Evolutionary conservation across 2,797 vertebrate species (phyloP).

Genomic region (Cuculus canorus): DNA sequence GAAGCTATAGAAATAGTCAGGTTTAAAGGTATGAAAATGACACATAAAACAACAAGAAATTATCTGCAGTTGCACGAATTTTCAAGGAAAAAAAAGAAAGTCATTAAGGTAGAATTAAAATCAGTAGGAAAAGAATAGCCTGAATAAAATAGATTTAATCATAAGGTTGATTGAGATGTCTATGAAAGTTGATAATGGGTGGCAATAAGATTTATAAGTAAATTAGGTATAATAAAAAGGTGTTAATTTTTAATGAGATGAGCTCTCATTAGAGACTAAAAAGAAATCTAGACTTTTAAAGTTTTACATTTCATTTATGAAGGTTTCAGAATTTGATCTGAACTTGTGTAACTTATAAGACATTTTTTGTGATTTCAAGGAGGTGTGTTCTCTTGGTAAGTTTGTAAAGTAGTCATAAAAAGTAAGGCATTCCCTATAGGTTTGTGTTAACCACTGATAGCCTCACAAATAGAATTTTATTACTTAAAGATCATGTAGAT

Average conservation of each 20-base stretch:
- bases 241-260: constrained; percentile 70
- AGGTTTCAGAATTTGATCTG: not conserved
- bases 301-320: constrained; percentile 33
- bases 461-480: not conserved
- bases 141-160: constrained; percentile 64
- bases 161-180: constrained; percentile 56
- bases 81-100: constrained; percentile 27
- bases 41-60: not conserved
- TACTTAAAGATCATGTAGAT: not conserved
- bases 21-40: not conserved
- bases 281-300: constrained; percentile 44
- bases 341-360: not conserved
- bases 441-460: too few species aligned
- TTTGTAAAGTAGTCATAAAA: not conserved
- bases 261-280: constrained; percentile 52
- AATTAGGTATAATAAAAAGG: constrained; percentile 64
- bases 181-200: constrained; percentile 54
- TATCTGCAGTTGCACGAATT: constrained; percentile 10
- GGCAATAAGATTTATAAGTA: constrained; percentile 65
- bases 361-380: not conserved
- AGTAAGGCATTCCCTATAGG: not conserved
- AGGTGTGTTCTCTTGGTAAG: not conserved
- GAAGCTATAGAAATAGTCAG: not conserved
- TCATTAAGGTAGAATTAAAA: constrained; percentile 69
- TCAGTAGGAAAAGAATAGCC: constrained; percentile 32